Evolutionary conservation across 1,140 invertebrate species (phyloP).

Genomic region (Bilobella aurantiaca): DNA sequence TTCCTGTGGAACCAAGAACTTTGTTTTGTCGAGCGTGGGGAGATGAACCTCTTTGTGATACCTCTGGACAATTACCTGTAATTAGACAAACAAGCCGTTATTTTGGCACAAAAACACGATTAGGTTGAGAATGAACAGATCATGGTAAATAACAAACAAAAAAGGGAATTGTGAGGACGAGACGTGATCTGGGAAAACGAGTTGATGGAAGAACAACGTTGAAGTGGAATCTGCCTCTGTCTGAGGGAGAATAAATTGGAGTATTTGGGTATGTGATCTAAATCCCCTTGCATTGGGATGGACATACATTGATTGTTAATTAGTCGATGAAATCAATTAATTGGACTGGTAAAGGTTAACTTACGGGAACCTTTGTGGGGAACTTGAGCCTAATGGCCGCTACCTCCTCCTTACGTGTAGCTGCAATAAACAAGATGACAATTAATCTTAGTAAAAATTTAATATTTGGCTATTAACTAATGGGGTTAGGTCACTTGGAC

Average conservation of each 20-base stretch:
- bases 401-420: slow-evolving; percentile 33
- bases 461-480: too few relatives aligned
- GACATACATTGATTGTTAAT: too few relatives aligned
- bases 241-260: too few relatives aligned
- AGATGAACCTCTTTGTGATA: slow-evolving; percentile 57
- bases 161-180: too few relatives aligned
- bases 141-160: too few relatives aligned
- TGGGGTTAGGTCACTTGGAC: too few relatives aligned
- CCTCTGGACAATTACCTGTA: slow-evolving; percentile 59
- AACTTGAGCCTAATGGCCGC: slow-evolving; percentile 33
- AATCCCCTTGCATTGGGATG: too few relatives aligned
- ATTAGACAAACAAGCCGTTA: slow-evolving; percentile 8
- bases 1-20: slow-evolving; percentile 68
- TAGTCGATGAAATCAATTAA: background rate
- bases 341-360: slow-evolving; percentile 16
- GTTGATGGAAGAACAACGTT: too few relatives aligned
- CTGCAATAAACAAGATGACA: slow-evolving; percentile 24
- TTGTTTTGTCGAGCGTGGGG: slow-evolving; percentile 59
- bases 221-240: too few relatives aligned
- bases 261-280: too few relatives aligned
- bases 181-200: too few relatives aligned
- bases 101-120: background rate
- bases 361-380: slow-evolving; percentile 36
- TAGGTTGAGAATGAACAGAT: background rate
- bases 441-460: too few relatives aligned